A percentile compares a stretch with the other conserved stretches of the same genome.
Conservation (phyloP, 2,797 vertebrate species). For the Avahi laniger region DNA sequence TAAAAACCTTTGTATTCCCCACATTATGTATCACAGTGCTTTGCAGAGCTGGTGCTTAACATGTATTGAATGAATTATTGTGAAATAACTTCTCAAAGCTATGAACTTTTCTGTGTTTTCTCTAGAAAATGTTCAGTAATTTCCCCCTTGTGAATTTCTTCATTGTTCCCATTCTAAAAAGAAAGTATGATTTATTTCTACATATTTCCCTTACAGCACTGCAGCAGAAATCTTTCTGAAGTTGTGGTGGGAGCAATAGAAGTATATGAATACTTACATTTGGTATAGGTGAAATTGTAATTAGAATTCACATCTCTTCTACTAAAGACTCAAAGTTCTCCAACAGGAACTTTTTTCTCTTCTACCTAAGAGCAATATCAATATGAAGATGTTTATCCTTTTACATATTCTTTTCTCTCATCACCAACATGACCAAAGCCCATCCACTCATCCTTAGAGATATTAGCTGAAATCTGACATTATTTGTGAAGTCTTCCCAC, state of each 20-base stretch:
- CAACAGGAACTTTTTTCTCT: neutral
- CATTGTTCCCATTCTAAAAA: neutral
- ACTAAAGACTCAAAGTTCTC: neutral
- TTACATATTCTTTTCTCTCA: neutral
- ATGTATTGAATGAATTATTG: neutral
- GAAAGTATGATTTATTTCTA: slow-evolving; percentile 12
- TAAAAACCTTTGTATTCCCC: neutral
- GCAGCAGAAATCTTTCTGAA: neutral
- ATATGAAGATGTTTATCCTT: neutral
- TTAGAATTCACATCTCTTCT: slow-evolving; percentile 29
- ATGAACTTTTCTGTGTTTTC: neutral
- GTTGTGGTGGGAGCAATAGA: neutral
- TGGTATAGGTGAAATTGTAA: neutral
- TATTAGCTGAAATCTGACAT: neutral
- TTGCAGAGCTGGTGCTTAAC: neutral
- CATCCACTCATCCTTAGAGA: neutral
- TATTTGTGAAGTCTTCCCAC: neutral
- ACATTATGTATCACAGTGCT: neutral
- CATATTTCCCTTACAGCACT: neutral
- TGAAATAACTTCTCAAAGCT: slow-evolving; percentile 36
- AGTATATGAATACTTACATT: neutral
- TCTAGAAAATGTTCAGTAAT: slow-evolving; percentile 11
- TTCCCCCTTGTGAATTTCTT: neutral
- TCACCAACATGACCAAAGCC: neutral
- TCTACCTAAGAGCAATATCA: neutral